phyloP scores from a whole-genome alignment of 1,140 invertebrate species.

The Sarcophaga peregrina region DNA sequence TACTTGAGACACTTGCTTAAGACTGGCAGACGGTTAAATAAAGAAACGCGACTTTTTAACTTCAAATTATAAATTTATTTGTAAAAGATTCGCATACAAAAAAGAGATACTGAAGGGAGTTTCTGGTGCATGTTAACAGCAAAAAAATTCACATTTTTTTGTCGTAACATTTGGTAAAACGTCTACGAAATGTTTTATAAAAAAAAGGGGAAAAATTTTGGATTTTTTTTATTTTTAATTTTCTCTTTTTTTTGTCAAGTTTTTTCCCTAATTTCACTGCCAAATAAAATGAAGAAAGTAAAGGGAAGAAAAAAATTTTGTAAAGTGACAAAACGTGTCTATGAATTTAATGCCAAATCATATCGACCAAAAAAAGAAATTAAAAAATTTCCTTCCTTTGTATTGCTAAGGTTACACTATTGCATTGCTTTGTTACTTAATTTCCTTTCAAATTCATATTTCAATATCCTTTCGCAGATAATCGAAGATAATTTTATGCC shows the following conservation, averaged over 20 bases:
- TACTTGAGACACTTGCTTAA: constrained; percentile 18
- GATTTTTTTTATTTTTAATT: background rate
- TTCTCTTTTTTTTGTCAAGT: background rate
- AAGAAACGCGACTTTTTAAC: background rate
- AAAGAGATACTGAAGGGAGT: background rate
- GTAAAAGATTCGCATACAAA: background rate
- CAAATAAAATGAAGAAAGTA: background rate
- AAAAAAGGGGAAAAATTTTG: background rate
- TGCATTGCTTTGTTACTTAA: too few relatives aligned
- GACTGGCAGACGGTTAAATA: background rate
- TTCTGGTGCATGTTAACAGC: too few relatives aligned
- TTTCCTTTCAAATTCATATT: too few relatives aligned
- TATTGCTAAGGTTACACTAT: too few relatives aligned
- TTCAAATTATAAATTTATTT: background rate
- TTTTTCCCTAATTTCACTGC: background rate
- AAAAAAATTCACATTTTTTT: background rate
- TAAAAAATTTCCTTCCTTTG: too few relatives aligned
- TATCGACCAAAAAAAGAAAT: too few relatives aligned
- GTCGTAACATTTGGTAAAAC: background rate
- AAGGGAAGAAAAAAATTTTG: background rate
- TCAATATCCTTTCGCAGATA: too few relatives aligned
- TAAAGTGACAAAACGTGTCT: constrained; percentile 26
- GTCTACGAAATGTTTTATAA: background rate
- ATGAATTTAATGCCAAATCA: background rate
- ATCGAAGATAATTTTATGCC: too few relatives aligned